phyloP scores from a whole-genome alignment of 37 sponge, comb jelly and placozoan species.

The Theonella swinhoei region DNA sequence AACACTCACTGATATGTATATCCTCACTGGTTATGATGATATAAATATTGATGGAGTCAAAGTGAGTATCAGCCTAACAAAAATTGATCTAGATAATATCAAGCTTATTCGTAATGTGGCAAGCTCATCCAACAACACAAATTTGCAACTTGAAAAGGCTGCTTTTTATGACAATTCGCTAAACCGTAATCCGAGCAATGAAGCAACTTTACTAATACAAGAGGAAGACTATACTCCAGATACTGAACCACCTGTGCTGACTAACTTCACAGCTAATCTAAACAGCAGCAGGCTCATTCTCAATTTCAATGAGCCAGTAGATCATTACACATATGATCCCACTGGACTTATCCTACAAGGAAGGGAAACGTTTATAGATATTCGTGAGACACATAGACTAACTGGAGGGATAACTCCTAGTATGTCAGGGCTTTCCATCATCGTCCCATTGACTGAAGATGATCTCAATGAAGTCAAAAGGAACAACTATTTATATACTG shows the following conservation, averaged over 20 bases:
- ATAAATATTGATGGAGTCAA: constrained; percentile 60
- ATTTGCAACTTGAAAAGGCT: constrained; percentile 30
- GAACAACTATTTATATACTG: constrained; percentile 64
- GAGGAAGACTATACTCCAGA: constrained; percentile 53
- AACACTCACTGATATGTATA: background rate
- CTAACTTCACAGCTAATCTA: constrained; percentile 69
- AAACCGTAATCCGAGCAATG: constrained; percentile 53
- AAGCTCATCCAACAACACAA: constrained; percentile 67
- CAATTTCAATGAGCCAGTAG: constrained; percentile 91
- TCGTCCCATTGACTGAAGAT: constrained; percentile 30
- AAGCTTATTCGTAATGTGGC: constrained; percentile 83
- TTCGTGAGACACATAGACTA: constrained; percentile 37
- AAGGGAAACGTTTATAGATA: constrained; percentile 18
- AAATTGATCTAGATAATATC: constrained; percentile 78
- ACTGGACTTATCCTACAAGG: constrained; percentile 73
- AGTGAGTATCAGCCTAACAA: constrained; percentile 56
- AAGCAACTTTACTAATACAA: constrained; percentile 2
- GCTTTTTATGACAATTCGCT: constrained; percentile 76
- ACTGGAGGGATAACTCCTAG: constrained; percentile 78
- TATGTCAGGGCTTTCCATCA: constrained; percentile 71
- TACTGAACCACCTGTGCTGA: constrained; percentile 54
- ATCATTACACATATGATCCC: constrained; percentile 63
- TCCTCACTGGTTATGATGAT: constrained; percentile 44
- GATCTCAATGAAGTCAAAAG: constrained; percentile 87
- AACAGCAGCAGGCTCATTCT: constrained; percentile 60